Conservation (phyloP, 2,888 invertebrate species). For the Euzophera pinguis region DNA sequence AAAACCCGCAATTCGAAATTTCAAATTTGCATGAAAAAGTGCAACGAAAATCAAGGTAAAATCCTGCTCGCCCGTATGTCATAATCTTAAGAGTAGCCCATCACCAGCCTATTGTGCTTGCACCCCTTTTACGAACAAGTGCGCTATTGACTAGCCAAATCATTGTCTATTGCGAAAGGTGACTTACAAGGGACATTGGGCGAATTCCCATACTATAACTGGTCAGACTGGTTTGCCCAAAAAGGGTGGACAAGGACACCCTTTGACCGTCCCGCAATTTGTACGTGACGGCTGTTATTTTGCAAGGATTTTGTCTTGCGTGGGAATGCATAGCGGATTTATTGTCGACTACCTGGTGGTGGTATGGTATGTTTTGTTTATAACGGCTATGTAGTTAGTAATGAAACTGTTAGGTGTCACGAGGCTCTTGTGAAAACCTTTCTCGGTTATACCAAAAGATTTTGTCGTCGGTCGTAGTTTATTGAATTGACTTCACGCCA, state of each 20-base stretch:
- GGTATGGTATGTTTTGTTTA: conserved; percentile 7
- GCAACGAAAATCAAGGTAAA: neutral
- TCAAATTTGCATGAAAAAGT: no score
- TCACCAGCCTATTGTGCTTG: conserved; percentile 13
- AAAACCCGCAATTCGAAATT: no score
- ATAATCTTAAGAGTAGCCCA: conserved; percentile 19
- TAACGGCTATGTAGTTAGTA: no score
- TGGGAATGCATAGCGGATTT: conserved; percentile 25
- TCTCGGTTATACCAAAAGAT: no score
- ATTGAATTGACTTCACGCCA: no score
- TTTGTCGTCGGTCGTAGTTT: no score
- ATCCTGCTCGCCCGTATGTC: conserved; percentile 23
- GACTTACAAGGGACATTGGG: conserved; percentile 40
- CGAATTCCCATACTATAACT: conserved; percentile 58
- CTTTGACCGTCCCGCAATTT: conserved; percentile 41
- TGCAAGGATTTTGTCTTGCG: conserved; percentile 45
- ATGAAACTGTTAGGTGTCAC: no score
- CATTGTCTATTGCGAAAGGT: conserved; percentile 7
- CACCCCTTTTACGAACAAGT: conserved; percentile 34
- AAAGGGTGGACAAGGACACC: conserved; percentile 52
- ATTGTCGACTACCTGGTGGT: no score
- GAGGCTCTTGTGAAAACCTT: no score
- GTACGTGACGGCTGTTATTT: conserved; percentile 49
- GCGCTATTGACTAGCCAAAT: conserved; percentile 17
- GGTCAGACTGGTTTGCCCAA: conserved; percentile 64